phyloP scores from a whole-genome alignment of 2,888 invertebrate genomes.

The Gymnocheta viridis region DNA sequence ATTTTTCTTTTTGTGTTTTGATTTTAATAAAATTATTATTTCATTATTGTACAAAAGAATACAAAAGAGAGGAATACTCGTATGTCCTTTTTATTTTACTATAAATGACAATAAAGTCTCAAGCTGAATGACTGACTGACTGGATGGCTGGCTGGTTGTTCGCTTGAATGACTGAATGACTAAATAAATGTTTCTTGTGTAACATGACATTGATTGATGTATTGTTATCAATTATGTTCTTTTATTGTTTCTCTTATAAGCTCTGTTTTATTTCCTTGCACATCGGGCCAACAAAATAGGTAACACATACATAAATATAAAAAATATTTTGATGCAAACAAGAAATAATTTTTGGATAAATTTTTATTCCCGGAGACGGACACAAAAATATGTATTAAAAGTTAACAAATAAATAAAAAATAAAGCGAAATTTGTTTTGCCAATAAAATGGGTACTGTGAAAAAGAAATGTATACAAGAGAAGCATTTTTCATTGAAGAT shows the following conservation, averaged over 20 bases:
- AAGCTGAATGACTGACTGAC: background rate
- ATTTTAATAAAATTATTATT: slow-evolving; percentile 52
- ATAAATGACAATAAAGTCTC: slow-evolving; percentile 14
- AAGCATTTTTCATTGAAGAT: too few relatives aligned
- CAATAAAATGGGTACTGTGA: too few relatives aligned
- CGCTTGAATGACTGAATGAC: slow-evolving; percentile 17
- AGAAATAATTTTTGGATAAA: too few relatives aligned
- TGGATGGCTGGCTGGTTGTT: background rate
- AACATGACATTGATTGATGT: slow-evolving; percentile 68
- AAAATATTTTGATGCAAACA: too few relatives aligned
- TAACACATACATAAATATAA: too few relatives aligned
- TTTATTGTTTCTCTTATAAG: slow-evolving; percentile 38
- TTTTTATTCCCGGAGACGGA: too few relatives aligned
- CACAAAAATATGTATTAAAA: too few relatives aligned
- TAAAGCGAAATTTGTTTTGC: too few relatives aligned
- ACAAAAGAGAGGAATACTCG: background rate
- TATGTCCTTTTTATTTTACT: background rate
- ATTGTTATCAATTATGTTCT: slow-evolving; percentile 68
- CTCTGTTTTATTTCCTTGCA: slow-evolving; percentile 34
- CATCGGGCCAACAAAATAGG: background rate
- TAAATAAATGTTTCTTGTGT: slow-evolving; percentile 54
- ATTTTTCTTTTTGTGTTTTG: slow-evolving; percentile 26
- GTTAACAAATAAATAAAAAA: too few relatives aligned
- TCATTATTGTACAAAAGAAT: slow-evolving; percentile 37
- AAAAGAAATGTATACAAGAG: too few relatives aligned